phyloP scores from a whole-genome alignment of 30 jellyfish, hydroid and myxozoan species.

The Turritopsis dohrnii region DNA sequence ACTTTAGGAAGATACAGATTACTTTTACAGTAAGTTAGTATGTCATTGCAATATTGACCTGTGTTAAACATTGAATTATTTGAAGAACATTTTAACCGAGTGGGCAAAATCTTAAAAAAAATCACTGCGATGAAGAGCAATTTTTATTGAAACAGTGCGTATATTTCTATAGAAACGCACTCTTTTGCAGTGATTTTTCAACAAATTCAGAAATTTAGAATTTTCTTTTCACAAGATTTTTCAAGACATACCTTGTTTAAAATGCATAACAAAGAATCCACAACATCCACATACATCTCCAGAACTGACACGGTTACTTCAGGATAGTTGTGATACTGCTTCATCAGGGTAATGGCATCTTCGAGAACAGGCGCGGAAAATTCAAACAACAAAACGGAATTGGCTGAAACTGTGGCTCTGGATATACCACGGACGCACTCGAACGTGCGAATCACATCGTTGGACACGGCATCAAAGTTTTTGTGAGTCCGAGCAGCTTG shows the following conservation, averaged over 20 bases:
- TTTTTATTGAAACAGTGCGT: too few relatives aligned
- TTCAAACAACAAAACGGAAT: slow-evolving; percentile 42
- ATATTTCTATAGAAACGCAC: too few relatives aligned
- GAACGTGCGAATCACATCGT: slow-evolving; percentile 41
- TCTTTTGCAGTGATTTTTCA: too few relatives aligned
- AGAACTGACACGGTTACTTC: slow-evolving; percentile 67
- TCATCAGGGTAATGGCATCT: slow-evolving; percentile 49
- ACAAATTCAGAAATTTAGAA: too few relatives aligned
- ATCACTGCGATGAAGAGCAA: too few relatives aligned
- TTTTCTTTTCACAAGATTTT: too few relatives aligned
- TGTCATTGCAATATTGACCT: too few relatives aligned
- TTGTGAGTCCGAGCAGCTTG: slow-evolving; percentile 38
- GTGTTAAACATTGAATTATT: too few relatives aligned
- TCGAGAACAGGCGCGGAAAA: slow-evolving; percentile 42
- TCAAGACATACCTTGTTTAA: slow-evolving; percentile 58
- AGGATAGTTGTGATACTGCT: slow-evolving; percentile 50
- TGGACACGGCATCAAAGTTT: slow-evolving; percentile 49
- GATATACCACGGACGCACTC: slow-evolving; percentile 92
- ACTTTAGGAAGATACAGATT: not conserved
- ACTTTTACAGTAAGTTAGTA: too few relatives aligned
- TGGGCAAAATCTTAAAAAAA: too few relatives aligned
- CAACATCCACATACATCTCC: slow-evolving; percentile 84
- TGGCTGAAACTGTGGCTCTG: slow-evolving; percentile 36
- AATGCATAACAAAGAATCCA: slow-evolving; percentile 47
- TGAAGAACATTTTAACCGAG: too few relatives aligned